Conservation (phyloP, 2,113 vertebrate species). For the cattle (Bos taurus) region DNA sequence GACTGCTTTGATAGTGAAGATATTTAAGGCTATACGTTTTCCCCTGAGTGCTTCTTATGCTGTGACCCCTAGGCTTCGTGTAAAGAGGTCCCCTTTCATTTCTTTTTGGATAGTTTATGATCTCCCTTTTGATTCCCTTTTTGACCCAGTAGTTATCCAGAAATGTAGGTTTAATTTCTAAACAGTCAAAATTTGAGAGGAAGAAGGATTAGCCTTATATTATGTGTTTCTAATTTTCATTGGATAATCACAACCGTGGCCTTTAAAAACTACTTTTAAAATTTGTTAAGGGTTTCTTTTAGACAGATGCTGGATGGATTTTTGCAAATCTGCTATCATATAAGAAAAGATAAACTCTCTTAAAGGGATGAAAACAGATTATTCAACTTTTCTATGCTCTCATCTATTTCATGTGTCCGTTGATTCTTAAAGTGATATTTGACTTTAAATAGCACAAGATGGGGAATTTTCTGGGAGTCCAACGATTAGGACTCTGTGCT, state of each 20-base stretch:
- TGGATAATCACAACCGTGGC: background rate
- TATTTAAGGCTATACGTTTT: background rate
- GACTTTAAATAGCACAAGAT: background rate
- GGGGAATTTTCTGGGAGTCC: background rate
- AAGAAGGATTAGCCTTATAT: background rate
- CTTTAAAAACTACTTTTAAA: background rate
- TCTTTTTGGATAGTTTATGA: background rate
- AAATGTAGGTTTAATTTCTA: background rate
- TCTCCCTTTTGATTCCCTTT: background rate
- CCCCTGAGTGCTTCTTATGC: background rate
- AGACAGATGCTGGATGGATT: background rate
- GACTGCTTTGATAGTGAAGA: background rate
- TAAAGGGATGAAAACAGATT: background rate
- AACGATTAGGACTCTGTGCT: background rate
- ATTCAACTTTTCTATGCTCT: background rate
- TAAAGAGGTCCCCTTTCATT: background rate
- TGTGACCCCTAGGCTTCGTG: background rate
- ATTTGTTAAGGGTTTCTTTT: background rate
- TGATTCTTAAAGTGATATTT: background rate
- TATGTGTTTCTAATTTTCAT: background rate
- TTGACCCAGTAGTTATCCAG: background rate
- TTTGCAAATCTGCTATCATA: background rate
- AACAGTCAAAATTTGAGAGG: background rate
- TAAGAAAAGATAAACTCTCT: background rate
- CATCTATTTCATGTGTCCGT: background rate